Evolutionary conservation across 2,888 invertebrate species (phyloP).

Genomic region (Hermaeophaga mercurialis): DNA sequence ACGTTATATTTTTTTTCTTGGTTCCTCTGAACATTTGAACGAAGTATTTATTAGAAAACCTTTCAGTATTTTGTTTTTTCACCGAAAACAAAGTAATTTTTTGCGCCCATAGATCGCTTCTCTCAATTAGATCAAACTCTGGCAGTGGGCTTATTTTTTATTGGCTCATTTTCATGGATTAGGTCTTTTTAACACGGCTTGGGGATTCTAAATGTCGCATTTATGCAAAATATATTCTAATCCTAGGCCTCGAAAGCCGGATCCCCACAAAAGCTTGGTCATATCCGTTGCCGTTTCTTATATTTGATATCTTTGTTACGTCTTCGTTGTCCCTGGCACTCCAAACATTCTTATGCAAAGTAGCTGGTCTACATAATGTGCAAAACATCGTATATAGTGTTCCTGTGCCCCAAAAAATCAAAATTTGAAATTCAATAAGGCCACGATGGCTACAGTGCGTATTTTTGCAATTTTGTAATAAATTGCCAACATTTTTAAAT

Average conservation of each 20-base stretch:
- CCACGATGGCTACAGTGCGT: too few species aligned
- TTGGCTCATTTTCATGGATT: conserved; percentile 18
- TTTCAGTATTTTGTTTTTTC: too few species aligned
- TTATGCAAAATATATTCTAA: conserved; percentile 31
- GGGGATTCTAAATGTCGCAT: conserved; percentile 26
- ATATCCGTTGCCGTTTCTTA: conserved; percentile 12
- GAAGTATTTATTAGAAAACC: too few species aligned
- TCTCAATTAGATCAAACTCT: conserved; percentile 20
- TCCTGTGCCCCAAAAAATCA: too few species aligned
- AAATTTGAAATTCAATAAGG: too few species aligned
- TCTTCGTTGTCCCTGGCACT: conserved; percentile 5
- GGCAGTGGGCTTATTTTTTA: conserved; percentile 12
- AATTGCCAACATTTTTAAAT: too few species aligned
- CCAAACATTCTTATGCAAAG: conserved; percentile 9
- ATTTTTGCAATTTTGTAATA: too few species aligned
- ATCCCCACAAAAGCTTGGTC: conserved; percentile 2
- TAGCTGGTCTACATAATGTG: neutral
- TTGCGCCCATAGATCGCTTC: neutral
- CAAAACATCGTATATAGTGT: neutral
- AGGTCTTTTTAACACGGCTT: conserved; percentile 17
- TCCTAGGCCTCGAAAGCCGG: conserved; percentile 4
- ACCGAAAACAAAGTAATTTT: conserved; percentile 17
- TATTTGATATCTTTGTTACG: conserved; percentile 16
- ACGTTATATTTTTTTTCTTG: too few species aligned
- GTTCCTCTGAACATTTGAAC: too few species aligned